These are phyloP conservation scores for Drosophila tani DNA, from an alignment of 1,140 invertebrate genomes.

Conservation along the genomic window DNA sequence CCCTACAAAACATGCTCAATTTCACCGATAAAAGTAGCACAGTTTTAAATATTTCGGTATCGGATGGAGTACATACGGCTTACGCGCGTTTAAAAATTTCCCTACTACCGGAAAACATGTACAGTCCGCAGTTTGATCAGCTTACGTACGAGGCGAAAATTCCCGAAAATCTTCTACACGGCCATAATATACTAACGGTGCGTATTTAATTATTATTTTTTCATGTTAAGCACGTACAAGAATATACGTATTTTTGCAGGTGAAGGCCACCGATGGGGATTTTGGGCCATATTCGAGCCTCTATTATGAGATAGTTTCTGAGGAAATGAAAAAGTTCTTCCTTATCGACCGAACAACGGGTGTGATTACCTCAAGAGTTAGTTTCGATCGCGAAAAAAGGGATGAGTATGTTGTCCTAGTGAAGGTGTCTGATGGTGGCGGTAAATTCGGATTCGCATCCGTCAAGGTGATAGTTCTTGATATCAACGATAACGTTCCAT, in stretches of 20 bases:
- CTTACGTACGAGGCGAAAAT: slow-evolving; percentile 91
- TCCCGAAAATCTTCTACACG: slow-evolving; percentile 92
- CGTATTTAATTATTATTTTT: background rate
- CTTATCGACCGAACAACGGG: slow-evolving; percentile 91
- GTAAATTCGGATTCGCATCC: slow-evolving; percentile 91
- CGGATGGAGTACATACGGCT: slow-evolving; percentile 95
- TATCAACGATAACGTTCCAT: slow-evolving; percentile 94
- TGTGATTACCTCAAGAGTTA: slow-evolving; percentile 90
- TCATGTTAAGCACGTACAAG: background rate
- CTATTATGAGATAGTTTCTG: slow-evolving; percentile 92
- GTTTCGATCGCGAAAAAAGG: slow-evolving; percentile 92
- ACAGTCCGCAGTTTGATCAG: slow-evolving; percentile 92
- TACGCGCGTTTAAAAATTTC: slow-evolving; percentile 93
- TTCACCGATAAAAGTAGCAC: slow-evolving; percentile 87
- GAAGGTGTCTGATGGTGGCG: slow-evolving; percentile 94
- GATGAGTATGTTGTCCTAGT: slow-evolving; percentile 92
- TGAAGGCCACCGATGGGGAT: slow-evolving; percentile 93
- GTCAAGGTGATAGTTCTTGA: slow-evolving; percentile 93
- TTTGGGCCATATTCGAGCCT: slow-evolving; percentile 92
- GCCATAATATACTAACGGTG: slow-evolving; percentile 85
- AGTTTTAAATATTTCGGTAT: slow-evolving; percentile 94
- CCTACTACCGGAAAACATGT: slow-evolving; percentile 92
- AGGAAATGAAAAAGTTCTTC: slow-evolving; percentile 91
- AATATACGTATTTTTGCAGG: slow-evolving; percentile 72
- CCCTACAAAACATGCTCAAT: slow-evolving; percentile 87